Evolutionary conservation across 92 coral and sea anemone species (phyloP), one percentile per base, ranked within the genome.

Genomic region (Plumapathes pennacea): DNA sequence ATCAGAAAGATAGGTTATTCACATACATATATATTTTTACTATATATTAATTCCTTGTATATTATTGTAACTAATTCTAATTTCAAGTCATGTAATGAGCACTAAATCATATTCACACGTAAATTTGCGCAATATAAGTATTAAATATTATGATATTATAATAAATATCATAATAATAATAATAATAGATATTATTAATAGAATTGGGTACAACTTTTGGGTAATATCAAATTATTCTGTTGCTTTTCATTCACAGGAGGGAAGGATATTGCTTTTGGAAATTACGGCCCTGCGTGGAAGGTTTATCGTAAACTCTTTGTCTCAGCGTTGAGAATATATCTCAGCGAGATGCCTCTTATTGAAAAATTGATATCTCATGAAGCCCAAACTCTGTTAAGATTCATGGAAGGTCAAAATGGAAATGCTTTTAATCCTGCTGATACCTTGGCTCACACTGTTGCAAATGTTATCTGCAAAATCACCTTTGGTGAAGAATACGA

Each of bases 211-310:
- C n/a, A n/a, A n/a, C n/a, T n/a, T n/a, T n/a, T n/a, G n/a, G n/a
- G n/a, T n/a, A n/a, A n/a, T n/a, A n/a, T n/a, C n/a, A n/a, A n/a
- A n/a, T n/a, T n/a, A n/a, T n/a, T n/a, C n/a, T n/a, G n/a, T n/a
- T n/a, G 4, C 3, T 60, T 31, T 3, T 48, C 13, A 9, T 18
- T 34, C 30, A 26, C 46, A 63, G 70, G 70, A 0, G 70, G 70
- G 10, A 63, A 63, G 50, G 70, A 63, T 34, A 32, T 63, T 9
- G 70, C 70, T 0, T 85, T 85, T 27, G 94, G 88, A 0, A 72
- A 80, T 31, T 50, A 74, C 20, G 75, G 88, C 17, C 80, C 94
- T 49, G 80, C 73, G 48, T 85, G 94, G 94, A 85, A 50, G 30
- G 43, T 60, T 18, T 88, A 85, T 54, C 57, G 94, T 11, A 80